Base-by-base conservation (phyloP, 1,140 invertebrate species). In the Leguminivora glycinivorella region DNA sequence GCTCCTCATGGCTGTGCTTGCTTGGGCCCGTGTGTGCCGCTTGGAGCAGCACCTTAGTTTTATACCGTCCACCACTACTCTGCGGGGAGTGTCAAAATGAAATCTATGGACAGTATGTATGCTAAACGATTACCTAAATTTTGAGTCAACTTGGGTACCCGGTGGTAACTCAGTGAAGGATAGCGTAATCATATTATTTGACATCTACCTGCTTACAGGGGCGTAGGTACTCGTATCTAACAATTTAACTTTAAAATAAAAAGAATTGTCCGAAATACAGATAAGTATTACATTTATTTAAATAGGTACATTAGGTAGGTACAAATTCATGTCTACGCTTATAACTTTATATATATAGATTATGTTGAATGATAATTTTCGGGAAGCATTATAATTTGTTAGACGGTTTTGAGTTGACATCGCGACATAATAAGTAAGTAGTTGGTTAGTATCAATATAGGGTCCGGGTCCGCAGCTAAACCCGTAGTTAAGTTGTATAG, bases 61-160 rank as follows among this genome's bases (percentile, higher is more conserved):
- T 91, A 89, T 89, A 88, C 70, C 60, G 67, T 58, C 86, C 89
- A 85, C 86, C 85, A 75, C 89, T 81, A 75, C 78, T 22, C 40
- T 26, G 31, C 12, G 43, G 47, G 17, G 56, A 40, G 26, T 38
- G 66, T 12, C 66, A 22, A 24, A 10, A 40, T 34, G 31, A 67
- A 38, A 67, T 40, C 58, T 63, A 63, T 63, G 58, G n/a, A 29
- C 58, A 63, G 25, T 34, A 17, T 63, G 58, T 63, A 29, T 31
- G 58, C 58, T 67, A 67, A 67, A 67, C 24, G 66, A 67, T 67
- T 67, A 43, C 66, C 66, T 43, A 40, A 67, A 67, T 43, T 67
- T 19, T 67, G 7, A 43, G 29, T 31, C 25, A 17, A 29, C 25
- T 60, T 60, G 25, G 12, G 24, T 12, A 60, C 24, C 25, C 56